A percentile compares a stretch with the other conserved stretches of the same genome.
These are phyloP conservation scores for Eudemis profundana DNA, from an alignment of 2,888 invertebrate species.

Conservation along the genomic window DNA sequence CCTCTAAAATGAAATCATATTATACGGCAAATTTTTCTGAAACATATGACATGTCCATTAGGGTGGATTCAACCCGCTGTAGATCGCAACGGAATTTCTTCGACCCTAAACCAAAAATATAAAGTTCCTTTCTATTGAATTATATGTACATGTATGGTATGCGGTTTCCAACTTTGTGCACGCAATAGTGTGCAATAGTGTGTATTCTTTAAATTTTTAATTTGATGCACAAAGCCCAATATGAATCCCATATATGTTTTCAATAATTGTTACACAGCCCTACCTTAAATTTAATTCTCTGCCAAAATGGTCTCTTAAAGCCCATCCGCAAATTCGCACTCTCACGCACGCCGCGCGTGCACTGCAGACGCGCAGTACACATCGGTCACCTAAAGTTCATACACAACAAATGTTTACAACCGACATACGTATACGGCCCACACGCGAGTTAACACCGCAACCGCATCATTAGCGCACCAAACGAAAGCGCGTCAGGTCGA, in stretches of 20 bases:
- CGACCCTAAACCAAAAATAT: too few species aligned
- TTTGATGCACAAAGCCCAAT: neutral
- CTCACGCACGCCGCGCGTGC: conserved; percentile 17
- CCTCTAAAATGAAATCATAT: too few species aligned
- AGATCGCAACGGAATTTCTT: too few species aligned
- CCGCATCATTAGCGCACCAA: conserved; percentile 19
- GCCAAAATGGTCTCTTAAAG: neutral
- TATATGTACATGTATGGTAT: too few species aligned
- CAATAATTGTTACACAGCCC: neutral
- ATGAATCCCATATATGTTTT: neutral
- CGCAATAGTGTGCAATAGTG: neutral
- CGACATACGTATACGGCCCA: neutral
- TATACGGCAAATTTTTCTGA: too few species aligned
- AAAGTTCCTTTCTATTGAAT: too few species aligned
- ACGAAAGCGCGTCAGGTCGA: conserved; percentile 37
- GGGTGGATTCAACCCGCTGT: too few species aligned
- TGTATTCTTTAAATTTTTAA: too few species aligned
- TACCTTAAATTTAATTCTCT: conserved; percentile 15
- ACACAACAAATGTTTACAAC: conserved; percentile 30
- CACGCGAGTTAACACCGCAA: conserved; percentile 5
- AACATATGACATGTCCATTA: too few species aligned
- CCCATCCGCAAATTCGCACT: conserved; percentile 9
- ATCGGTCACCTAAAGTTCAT: conserved; percentile 29
- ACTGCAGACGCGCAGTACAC: neutral
- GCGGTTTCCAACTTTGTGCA: too few species aligned